These are phyloP conservation scores for Sturmia bella DNA, from an alignment of 2,888 invertebrate species.

Conservation along the genomic window DNA sequence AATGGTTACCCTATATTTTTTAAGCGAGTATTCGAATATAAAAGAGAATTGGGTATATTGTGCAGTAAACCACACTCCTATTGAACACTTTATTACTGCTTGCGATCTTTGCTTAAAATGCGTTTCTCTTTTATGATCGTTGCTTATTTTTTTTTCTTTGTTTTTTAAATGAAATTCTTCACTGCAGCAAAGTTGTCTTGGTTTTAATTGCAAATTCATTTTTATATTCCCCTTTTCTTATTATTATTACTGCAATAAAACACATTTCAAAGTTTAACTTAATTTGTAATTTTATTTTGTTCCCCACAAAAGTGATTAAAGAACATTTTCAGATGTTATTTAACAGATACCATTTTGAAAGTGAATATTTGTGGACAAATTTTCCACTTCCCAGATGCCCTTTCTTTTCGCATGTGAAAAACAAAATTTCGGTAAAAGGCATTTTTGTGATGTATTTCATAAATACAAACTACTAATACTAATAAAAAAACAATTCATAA, in stretches of 20 bases:
- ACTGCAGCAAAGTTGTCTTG: too few species aligned
- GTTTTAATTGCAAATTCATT: too few species aligned
- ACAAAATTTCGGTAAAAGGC: conserved; percentile 59
- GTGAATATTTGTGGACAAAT: conserved; percentile 36
- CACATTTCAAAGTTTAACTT: too few species aligned
- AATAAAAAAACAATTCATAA: conserved; percentile 38
- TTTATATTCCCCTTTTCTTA: conserved; percentile 20
- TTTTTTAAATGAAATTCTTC: too few species aligned
- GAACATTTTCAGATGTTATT: conserved; percentile 62
- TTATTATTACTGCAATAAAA: not conserved
- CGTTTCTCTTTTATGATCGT: too few species aligned
- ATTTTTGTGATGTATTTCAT: conserved; percentile 65
- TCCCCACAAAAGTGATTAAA: conserved; percentile 38
- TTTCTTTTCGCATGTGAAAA: conserved; percentile 42
- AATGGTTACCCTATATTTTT: too few species aligned
- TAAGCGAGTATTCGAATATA: too few species aligned
- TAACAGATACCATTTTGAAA: conserved; percentile 66
- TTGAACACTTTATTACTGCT: too few species aligned
- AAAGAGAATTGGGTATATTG: too few species aligned
- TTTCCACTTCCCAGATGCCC: conserved; percentile 15
- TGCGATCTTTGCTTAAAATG: too few species aligned
- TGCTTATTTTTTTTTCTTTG: too few species aligned
- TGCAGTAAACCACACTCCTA: too few species aligned
- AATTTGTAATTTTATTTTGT: conserved; percentile 62
- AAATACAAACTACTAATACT: conserved; percentile 56